Evolutionary conservation across 2,797 vertebrate genomes (phyloP).

Genomic region (Ataeniobius toweri): DNA sequence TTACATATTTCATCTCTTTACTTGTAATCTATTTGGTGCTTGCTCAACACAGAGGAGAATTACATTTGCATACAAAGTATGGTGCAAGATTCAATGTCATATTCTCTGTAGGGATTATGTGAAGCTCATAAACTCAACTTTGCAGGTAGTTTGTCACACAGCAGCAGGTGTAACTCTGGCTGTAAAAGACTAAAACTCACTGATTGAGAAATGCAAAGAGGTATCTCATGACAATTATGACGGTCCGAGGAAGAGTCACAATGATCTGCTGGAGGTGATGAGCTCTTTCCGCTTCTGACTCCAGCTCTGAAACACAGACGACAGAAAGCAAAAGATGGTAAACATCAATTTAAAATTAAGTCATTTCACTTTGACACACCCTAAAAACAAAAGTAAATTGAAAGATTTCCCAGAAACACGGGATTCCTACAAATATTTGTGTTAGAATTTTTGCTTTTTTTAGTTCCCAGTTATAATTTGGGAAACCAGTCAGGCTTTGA

Average conservation of each 20-base stretch:
- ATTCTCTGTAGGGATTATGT: background rate
- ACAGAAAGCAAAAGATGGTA: conserved; percentile 12
- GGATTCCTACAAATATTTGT: background rate
- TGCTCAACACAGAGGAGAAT: background rate
- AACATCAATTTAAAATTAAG: conserved; percentile 22
- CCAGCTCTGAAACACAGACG: conserved; percentile 86
- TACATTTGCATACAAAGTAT: conserved; percentile 2
- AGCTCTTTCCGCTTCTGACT: conserved; percentile 88
- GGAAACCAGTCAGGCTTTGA: background rate
- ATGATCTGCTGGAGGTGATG: conserved; percentile 95
- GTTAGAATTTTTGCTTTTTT: background rate
- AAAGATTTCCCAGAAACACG: background rate
- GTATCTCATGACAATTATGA: conserved; percentile 98
- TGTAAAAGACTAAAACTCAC: conserved; percentile 79
- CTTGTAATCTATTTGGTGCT: conserved; percentile 4
- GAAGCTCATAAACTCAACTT: background rate
- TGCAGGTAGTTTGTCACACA: background rate
- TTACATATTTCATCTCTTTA: conserved; percentile 28
- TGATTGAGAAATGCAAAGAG: conserved; percentile 99
- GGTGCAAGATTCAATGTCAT: conserved; percentile 7
- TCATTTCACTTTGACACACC: conserved; percentile 41
- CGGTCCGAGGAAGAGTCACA: conserved; percentile 89
- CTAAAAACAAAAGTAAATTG: background rate
- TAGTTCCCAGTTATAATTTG: background rate
- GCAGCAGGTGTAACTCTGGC: background rate